Conservation (phyloP, 2,888 invertebrate species). For the Timema cristinae region DNA sequence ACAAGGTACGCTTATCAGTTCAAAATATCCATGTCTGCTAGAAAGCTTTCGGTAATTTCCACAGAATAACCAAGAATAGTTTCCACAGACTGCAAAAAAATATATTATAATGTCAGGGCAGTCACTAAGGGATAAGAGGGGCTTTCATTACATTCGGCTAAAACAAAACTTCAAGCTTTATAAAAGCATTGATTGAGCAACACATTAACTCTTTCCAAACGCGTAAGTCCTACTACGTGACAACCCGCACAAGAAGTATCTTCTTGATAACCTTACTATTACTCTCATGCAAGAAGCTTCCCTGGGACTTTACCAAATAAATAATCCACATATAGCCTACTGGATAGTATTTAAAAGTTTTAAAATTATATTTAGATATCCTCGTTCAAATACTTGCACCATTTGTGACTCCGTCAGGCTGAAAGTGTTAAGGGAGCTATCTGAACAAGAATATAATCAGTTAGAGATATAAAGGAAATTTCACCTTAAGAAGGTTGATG, state of each 20-base stretch:
- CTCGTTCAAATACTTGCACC: slow-evolving; percentile 1
- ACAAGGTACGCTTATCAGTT: slow-evolving; percentile 7
- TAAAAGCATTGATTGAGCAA: not conserved
- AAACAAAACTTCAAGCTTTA: not conserved
- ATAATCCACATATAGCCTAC: not conserved
- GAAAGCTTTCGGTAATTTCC: not conserved
- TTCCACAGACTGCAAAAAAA: not conserved
- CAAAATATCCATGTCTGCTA: not conserved
- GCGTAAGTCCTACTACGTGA: not conserved
- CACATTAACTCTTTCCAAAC: slow-evolving; percentile 2
- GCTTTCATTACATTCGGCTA: not conserved
- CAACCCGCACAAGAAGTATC: not conserved
- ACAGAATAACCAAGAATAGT: too few relatives aligned
- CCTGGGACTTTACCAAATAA: slow-evolving; percentile 4
- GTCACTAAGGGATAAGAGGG: not conserved
- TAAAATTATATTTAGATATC: not conserved
- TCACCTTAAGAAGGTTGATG: not conserved
- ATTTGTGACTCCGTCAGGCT: not conserved
- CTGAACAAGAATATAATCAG: not conserved
- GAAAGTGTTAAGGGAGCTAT: not conserved
- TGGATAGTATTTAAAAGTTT: slow-evolving; percentile 1
- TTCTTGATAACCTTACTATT: not conserved
- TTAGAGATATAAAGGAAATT: not conserved
- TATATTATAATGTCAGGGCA: slow-evolving; percentile 1
- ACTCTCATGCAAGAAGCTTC: not conserved